Conservation (phyloP, 2,888 invertebrate genomes). For the Epistrophella euchroma region DNA sequence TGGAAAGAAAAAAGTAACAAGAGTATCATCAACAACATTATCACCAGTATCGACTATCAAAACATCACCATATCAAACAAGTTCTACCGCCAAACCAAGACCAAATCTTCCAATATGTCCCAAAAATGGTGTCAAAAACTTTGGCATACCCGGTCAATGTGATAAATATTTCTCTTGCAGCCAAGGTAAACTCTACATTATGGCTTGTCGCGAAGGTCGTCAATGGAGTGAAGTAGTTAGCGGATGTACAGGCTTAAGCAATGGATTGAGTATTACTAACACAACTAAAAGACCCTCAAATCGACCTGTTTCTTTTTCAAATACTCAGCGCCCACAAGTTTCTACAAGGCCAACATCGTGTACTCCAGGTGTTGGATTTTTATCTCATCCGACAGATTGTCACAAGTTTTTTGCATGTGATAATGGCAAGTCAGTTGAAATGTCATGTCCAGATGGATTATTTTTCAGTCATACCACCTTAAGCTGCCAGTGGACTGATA, state of each 20-base stretch:
- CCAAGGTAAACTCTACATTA: constrained; percentile 24
- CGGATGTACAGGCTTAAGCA: constrained; percentile 23
- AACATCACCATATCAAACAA: background rate
- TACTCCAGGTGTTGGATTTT: constrained; percentile 27
- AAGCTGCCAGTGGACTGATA: constrained; percentile 76
- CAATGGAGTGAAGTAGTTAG: constrained; percentile 49
- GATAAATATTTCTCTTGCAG: constrained; percentile 45
- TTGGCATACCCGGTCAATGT: constrained; percentile 58
- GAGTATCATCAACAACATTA: background rate
- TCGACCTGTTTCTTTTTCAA: background rate
- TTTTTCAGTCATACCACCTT: constrained; percentile 67
- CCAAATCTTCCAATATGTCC: constrained; percentile 44
- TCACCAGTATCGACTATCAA: background rate
- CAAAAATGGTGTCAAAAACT: constrained; percentile 33
- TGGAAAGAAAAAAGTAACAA: background rate
- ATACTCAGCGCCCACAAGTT: background rate
- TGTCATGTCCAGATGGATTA: constrained; percentile 67
- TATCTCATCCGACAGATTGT: constrained; percentile 68
- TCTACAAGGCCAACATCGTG: constrained; percentile 24
- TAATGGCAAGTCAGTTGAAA: constrained; percentile 54
- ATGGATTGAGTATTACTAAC: background rate
- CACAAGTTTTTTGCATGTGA: constrained; percentile 72
- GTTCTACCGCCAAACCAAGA: background rate
- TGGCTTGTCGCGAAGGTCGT: constrained; percentile 54
- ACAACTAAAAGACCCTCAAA: background rate